Conservation (phyloP, 2,113 vertebrate species). For the Galbula dea region DNA sequence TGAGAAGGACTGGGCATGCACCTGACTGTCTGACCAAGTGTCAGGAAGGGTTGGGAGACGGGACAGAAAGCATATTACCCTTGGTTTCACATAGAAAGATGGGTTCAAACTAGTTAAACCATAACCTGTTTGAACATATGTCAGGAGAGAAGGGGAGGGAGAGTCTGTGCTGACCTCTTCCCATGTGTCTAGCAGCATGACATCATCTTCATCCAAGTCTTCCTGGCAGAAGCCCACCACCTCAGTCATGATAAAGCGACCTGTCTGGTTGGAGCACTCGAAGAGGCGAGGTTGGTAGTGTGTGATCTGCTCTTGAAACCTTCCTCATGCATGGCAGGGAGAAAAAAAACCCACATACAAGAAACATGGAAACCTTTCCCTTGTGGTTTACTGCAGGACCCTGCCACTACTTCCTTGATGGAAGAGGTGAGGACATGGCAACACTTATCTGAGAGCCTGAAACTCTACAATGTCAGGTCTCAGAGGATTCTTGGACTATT, state of each 20-base stretch:
- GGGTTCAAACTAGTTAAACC: background rate
- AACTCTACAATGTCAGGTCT: background rate
- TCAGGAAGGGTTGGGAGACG: background rate
- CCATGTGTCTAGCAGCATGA: slow-evolving; percentile 92
- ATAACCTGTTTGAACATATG: background rate
- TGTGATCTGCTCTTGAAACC: slow-evolving; percentile 75
- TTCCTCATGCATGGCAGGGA: slow-evolving; percentile 16
- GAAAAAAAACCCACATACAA: background rate
- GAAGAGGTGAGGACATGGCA: background rate
- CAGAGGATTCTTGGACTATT: background rate
- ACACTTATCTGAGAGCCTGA: background rate
- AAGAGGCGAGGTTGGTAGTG: slow-evolving; percentile 84
- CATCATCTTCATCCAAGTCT: slow-evolving; percentile 89
- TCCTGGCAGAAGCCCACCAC: slow-evolving; percentile 81
- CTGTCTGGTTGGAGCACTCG: slow-evolving; percentile 90
- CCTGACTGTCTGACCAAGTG: background rate
- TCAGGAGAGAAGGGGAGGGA: background rate
- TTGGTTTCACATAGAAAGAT: background rate
- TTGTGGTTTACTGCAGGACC: background rate
- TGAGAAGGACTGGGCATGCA: background rate
- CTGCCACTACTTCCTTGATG: background rate
- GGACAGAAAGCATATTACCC: background rate
- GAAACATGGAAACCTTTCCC: background rate
- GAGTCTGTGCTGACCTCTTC: slow-evolving; percentile 82
- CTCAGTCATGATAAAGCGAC: slow-evolving; percentile 85